Percentiles rank a stretch among this genome's conserved stretches.
phyloP scores from a whole-genome alignment of 2,113 vertebrate genomes.

The Myotis davidii region DNA sequence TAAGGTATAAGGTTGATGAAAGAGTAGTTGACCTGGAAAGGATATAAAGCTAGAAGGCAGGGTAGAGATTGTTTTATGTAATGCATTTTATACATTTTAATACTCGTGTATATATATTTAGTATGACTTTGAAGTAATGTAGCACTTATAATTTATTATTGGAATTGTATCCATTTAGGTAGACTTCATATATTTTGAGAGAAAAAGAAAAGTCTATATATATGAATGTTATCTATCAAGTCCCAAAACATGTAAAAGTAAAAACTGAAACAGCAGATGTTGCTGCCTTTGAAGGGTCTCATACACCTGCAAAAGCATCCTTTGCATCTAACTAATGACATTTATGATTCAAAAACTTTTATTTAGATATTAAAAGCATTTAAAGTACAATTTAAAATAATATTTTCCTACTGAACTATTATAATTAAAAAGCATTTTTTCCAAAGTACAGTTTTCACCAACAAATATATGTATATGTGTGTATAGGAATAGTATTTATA shows the following conservation, averaged over 20 bases:
- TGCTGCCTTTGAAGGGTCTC: neutral
- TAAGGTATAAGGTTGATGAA: neutral
- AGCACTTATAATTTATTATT: neutral
- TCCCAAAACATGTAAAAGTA: neutral
- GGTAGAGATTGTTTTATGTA: neutral
- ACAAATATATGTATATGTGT: neutral
- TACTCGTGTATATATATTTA: neutral
- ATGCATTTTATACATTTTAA: neutral
- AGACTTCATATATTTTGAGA: neutral
- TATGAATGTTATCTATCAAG: neutral
- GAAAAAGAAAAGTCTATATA: neutral
- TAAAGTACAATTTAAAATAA: neutral
- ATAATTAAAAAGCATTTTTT: neutral
- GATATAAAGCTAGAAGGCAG: neutral
- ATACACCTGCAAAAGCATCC: neutral
- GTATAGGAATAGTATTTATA: fast-evolving
- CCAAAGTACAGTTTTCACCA: neutral
- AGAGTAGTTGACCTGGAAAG: neutral
- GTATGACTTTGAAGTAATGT: neutral
- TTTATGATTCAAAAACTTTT: neutral
- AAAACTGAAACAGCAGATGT: neutral
- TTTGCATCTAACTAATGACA: neutral
- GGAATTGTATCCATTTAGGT: neutral
- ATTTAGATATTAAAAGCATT: neutral
- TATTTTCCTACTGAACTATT: neutral